These are phyloP conservation scores for Escarpia spicata DNA, from an alignment of 2,888 invertebrate species.

Conservation along the genomic window DNA sequence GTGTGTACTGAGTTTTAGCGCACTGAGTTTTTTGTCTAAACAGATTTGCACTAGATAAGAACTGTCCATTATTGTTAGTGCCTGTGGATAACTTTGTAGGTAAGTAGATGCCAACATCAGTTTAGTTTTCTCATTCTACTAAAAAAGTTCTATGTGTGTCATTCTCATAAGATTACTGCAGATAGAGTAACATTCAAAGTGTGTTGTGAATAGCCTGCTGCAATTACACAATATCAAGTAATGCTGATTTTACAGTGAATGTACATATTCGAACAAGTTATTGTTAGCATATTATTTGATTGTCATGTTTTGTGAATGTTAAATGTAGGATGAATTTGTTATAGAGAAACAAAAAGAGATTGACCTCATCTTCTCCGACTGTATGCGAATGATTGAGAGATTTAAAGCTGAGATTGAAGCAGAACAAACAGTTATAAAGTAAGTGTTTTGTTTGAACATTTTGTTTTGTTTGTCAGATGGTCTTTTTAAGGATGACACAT, in stretches of 20 bases:
- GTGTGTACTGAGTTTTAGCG: not conserved
- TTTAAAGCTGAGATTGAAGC: slow-evolving; percentile 46
- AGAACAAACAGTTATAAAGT: slow-evolving; percentile 46
- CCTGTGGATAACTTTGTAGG: too few species aligned
- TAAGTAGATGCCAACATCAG: too few species aligned
- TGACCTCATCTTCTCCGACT: slow-evolving; percentile 17
- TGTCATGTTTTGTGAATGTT: too few species aligned
- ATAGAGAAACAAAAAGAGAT: not conserved
- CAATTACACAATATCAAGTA: not conserved
- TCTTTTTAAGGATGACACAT: not conserved
- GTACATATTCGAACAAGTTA: not conserved
- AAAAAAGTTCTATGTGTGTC: not conserved
- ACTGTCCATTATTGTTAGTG: too few species aligned
- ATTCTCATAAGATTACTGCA: not conserved
- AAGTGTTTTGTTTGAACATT: slow-evolving; percentile 32
- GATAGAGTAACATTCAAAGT: not conserved
- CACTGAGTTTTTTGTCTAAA: not conserved
- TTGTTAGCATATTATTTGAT: not conserved
- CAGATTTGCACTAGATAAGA: too few species aligned
- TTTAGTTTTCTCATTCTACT: not conserved
- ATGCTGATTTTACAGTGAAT: not conserved
- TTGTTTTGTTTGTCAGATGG: not conserved
- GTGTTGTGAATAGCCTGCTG: not conserved
- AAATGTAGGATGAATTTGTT: not conserved
- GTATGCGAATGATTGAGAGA: slow-evolving; percentile 36